phyloP scores from a whole-genome alignment of 1,140 invertebrate species.

The Heliconius nattereri region DNA sequence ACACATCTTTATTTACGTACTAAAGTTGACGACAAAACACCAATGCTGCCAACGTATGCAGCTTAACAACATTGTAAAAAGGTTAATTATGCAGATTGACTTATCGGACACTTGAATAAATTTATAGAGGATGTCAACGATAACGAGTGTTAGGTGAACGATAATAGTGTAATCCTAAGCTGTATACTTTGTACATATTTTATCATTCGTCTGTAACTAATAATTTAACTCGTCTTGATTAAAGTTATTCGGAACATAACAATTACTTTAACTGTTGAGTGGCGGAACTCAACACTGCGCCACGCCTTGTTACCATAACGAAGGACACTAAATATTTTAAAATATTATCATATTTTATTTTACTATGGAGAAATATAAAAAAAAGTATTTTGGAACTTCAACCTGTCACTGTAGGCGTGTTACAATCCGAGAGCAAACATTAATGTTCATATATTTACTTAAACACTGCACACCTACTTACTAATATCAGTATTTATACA shows the following conservation, averaged over 20 bases:
- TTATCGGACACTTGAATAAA: conserved; percentile 23
- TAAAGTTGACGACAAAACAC: conserved; percentile 29
- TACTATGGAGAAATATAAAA: background rate
- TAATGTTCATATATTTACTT: background rate
- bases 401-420: background rate
- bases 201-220: background rate
- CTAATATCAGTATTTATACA: background rate
- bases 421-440: background rate
- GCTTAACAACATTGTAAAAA: conserved; percentile 10
- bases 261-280: no score
- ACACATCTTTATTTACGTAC: conserved; percentile 21
- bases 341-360: background rate
- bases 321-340: no score
- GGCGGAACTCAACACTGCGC: no score
- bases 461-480: background rate
- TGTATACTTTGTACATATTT: background rate
- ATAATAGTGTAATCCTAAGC: background rate
- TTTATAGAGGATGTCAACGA: background rate
- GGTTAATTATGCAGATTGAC: conserved; percentile 6
- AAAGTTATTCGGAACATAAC: background rate
- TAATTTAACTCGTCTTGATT: background rate
- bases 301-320: no score
- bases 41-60: conserved; percentile 27
- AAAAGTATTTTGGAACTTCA: background rate
- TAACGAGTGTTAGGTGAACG: background rate